Base-by-base conservation (phyloP, 1,140 invertebrate species). In the Fopius arisanus region DNA sequence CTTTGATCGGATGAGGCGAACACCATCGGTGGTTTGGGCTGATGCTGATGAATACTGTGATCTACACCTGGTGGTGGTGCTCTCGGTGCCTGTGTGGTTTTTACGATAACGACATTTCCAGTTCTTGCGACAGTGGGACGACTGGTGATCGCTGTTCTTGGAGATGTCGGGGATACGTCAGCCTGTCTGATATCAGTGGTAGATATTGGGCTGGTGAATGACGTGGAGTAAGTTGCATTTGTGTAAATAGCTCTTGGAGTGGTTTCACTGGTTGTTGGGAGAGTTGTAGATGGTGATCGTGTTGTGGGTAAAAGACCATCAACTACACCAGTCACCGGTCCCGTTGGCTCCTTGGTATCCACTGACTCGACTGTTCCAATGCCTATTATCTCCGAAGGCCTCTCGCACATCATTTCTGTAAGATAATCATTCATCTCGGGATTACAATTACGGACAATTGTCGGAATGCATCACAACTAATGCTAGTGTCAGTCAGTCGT, bases 21-120 rank as follows among this genome's bases (percentile, higher is more conserved):
- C 12, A 95, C 91, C 29, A 95, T 83, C 0, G 94, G 92, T 59
- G 93, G 93, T 73, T 92, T 87, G 29, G 91, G 91, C 40, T 89
- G 89, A 48, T 86, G 83, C 37, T 85, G 83, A 26, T 77, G 79
- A 43, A 81, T 83, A 68, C 28, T 83, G 72, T 77, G 82, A 75
- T 82, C 84, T 66, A 69, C 63, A 41, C 76, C 83, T 73, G 81
- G 79, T 74, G 21, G 16, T 5, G 33, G 23, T 41, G 87, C 89
- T 65, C 86, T 84, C 0, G 83, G 80, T 0, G 84, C 80, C 0
- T 78, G 66, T 0, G 86, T 84, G 4, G 87, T 88, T 37, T 86
- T 86, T 6, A 82, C 87, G 3, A 84, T 82, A n/a, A 85, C 85
- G 10, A 87, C 86, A 51, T 86, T 88, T 51, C 86, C 86, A 5